Base-by-base conservation (phyloP, 2,797 vertebrate genomes). In the Acipenser ruthenus region DNA sequence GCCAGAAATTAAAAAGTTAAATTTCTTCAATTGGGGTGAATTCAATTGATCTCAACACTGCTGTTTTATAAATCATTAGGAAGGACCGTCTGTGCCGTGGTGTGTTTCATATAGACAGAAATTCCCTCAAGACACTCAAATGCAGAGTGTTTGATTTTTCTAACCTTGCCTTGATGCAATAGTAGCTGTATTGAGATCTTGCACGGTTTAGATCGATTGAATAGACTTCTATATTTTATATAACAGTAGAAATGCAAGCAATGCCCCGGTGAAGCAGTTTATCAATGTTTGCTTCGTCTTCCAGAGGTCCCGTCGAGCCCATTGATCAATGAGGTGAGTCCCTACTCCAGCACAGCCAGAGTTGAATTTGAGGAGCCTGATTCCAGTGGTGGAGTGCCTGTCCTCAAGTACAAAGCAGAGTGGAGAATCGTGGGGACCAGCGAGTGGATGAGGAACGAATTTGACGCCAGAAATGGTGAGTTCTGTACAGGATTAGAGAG, bases 251-350 rank as follows among this genome's bases (percentile, higher is more conserved):
- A 37, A 37, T 37, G 37, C 37, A 37, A 37, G 37, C 37, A 37
- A 37, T 37, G 4, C 5, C 37, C 37, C 37, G 4, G 37, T 37
- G 37, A 37, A 37, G 37, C 37, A 37, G 37, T 4, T 37, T 37
- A 37, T 37, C 37, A 37, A 37, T 37, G 37, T 37, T 37, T 37
- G 75, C 65, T 67, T 60, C 68, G 67, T 70, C 67, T 70, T 60
- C 11, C 84, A 99, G 97, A 98, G 70, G 95, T 96, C 6, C 97
- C 97, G 0, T 99, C 97, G 4, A 89, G 93, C 63, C 95, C 96
- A 1, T 86, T 85, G 75, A 88, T 99, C 53, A 82, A 84, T 61
- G 84, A 87, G 74, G 94, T 96, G 77, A 92, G 90, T 59, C 90
- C 95, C 0, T 99, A 97, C 71, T 97, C 97, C 66, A 97, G 94